Evolutionary conservation across 2,888 invertebrate genomes (phyloP), one percentile per base, ranked within the genome.

Genomic region (Dastarcus helophoroides): DNA sequence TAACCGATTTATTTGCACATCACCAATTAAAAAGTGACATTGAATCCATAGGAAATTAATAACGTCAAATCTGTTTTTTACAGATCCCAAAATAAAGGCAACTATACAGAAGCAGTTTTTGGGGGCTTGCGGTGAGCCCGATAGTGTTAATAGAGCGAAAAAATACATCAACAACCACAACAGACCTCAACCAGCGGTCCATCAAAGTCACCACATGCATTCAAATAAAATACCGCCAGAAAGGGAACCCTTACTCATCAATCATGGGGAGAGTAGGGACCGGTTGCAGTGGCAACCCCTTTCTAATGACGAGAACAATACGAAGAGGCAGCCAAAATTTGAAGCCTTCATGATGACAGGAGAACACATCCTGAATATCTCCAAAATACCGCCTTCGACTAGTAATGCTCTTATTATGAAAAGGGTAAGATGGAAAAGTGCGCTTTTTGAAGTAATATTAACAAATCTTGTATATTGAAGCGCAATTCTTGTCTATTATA

Each of bases 311-410:
- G 43, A 45, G 30, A 50, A 44, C 29, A 30, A 31, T 26, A 28
- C 29, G 26, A 34, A 39, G 16, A n/a, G 19, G 10, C 54, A 54
- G 29, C 64, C 57, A 32, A 79, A 85, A 61, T 89, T 85, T 65
- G 90, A 90, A 65, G 86, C 90, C 33, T 94, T 88, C 69, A 86
- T 93, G 79, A 94, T 94, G 94, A 94, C 94, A 15, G 94, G 94
- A 25, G 93, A 94, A 63, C 76, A 91, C 54, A 93, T 94, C 60
- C 73, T 94, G 47, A 91, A 91, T 64, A 75, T 93, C 44, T 89
- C 90, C 37, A 68, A 84, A 47, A 83, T 82, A 35, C 81, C 82
- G 42, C 78, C 77, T 52, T 71, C 70, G 45, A 67, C 69, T n/a
- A n/a, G n/a, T n/a, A n/a, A n/a, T n/a, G n/a, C n/a, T n/a, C n/a